Conservation (phyloP, 2,113 vertebrate species). For the Otis tarda region DNA sequence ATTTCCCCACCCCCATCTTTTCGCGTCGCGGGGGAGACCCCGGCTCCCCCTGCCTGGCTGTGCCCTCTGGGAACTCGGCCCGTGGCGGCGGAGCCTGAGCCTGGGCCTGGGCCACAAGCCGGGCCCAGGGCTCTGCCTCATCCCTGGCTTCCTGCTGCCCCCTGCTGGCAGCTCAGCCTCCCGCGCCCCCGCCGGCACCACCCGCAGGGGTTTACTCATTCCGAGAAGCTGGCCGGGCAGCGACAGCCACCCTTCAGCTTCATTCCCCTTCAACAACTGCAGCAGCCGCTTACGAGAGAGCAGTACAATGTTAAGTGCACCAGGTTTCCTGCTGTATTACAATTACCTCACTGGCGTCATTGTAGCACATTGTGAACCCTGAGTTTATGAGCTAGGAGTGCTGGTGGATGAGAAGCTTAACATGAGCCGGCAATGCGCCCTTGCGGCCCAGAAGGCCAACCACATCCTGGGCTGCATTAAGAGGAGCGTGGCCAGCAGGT, state of each 20-base stretch:
- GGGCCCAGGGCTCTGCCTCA: rapidly evolving
- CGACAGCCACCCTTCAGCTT: rapidly evolving
- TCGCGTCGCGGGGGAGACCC: too few relatives aligned
- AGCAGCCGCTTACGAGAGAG: background rate
- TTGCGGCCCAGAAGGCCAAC: too few relatives aligned
- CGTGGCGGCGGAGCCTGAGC: background rate
- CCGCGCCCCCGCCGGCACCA: background rate
- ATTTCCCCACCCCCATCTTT: background rate
- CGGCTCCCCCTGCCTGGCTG: background rate
- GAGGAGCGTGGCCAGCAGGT: too few relatives aligned
- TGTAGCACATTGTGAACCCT: rapidly evolving
- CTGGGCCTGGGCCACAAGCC: too few relatives aligned
- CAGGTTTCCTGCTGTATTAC: background rate
- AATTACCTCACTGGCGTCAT: rapidly evolving
- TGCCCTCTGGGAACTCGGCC: background rate
- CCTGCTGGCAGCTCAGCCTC: background rate
- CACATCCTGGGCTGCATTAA: too few relatives aligned
- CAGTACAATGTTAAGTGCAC: rapidly evolving
- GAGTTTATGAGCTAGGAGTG: background rate
- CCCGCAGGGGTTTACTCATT: rapidly evolving
- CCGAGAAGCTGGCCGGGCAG: too few relatives aligned
- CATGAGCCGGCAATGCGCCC: too few relatives aligned
- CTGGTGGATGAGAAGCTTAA: too few relatives aligned
- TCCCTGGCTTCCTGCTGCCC: background rate
- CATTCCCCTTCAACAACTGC: background rate